Evolutionary conservation across 2,113 vertebrate genomes (phyloP).

Genomic region (Sinocyclocheilus grahami): DNA sequence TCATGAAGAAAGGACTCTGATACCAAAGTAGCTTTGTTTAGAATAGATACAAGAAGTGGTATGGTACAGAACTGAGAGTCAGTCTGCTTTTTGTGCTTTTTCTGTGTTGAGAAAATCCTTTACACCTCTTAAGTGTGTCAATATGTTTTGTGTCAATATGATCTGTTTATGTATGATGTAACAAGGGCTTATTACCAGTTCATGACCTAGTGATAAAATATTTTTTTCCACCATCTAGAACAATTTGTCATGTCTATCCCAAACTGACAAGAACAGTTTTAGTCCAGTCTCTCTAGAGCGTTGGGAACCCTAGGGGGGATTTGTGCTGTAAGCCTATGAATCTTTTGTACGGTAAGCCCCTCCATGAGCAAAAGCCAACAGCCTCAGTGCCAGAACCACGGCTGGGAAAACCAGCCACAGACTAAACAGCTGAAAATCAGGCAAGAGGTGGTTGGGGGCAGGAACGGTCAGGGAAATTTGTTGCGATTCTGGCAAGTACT

Average conservation of each 20-base stretch:
- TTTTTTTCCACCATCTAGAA: not conserved
- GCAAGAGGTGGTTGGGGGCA: conserved; percentile 52
- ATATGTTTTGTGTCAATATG: not conserved
- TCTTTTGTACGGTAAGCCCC: conserved; percentile 31
- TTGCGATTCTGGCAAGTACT: conserved; percentile 70
- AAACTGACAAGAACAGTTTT: conserved; percentile 62
- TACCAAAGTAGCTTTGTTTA: not conserved
- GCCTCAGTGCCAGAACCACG: conserved; percentile 49
- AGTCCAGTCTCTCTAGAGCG: conserved; percentile 43
- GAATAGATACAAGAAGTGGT: not conserved
- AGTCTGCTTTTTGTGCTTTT: not conserved
- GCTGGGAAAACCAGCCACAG: conserved; percentile 75
- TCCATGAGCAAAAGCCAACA: conserved; percentile 61
- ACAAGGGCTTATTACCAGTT: not conserved
- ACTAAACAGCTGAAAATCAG: conserved; percentile 74
- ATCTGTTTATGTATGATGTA: conserved; percentile 21
- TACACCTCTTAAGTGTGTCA: not conserved
- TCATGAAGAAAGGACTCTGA: not conserved
- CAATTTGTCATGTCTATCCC: conserved; percentile 38
- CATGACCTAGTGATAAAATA: conserved; percentile 6
- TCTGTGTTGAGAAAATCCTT: not conserved
- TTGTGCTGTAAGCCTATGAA: conserved; percentile 47
- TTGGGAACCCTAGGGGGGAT: conserved; percentile 33
- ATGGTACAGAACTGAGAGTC: not conserved
- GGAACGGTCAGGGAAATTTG: conserved; percentile 54